These are phyloP conservation scores for Anguilla anguilla DNA, from an alignment of 2,797 vertebrate species.

Conservation along the genomic window DNA sequence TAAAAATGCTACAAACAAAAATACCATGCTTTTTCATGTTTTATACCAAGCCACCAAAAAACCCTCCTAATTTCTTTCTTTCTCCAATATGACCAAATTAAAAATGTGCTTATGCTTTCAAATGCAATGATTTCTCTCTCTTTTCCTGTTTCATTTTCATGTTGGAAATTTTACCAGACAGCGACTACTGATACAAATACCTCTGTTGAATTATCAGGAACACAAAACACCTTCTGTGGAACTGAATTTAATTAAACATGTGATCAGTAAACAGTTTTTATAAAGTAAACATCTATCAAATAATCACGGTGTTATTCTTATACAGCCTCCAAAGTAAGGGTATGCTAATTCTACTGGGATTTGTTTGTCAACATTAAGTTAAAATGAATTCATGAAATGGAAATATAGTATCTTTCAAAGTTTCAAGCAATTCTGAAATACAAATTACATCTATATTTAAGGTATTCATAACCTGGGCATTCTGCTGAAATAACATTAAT, in stretches of 20 bases:
- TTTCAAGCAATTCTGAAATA: not conserved
- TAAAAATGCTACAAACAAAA: not conserved
- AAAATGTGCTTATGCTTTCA: not conserved
- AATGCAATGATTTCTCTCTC: not conserved
- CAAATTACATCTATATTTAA: not conserved
- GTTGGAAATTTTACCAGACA: not conserved
- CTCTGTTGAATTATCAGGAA: not conserved
- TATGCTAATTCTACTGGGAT: not conserved
- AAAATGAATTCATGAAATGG: not conserved
- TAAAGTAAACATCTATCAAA: not conserved
- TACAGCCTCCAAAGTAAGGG: not conserved
- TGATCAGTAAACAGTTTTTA: not conserved
- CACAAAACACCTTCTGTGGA: not conserved
- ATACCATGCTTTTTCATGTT: not conserved
- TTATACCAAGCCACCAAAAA: not conserved
- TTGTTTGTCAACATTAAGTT: not conserved
- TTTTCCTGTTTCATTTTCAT: not conserved
- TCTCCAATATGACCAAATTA: not conserved
- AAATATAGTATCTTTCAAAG: not conserved
- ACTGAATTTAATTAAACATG: not conserved
- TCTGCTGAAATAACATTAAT: constrained; percentile 25
- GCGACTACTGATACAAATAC: not conserved
- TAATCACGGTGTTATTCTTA: not conserved
- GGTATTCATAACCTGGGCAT: constrained; percentile 9
- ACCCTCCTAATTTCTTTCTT: not conserved